These are phyloP conservation scores for Chionis minor DNA, from an alignment of 2,113 vertebrate genomes.

Conservation along the genomic window DNA sequence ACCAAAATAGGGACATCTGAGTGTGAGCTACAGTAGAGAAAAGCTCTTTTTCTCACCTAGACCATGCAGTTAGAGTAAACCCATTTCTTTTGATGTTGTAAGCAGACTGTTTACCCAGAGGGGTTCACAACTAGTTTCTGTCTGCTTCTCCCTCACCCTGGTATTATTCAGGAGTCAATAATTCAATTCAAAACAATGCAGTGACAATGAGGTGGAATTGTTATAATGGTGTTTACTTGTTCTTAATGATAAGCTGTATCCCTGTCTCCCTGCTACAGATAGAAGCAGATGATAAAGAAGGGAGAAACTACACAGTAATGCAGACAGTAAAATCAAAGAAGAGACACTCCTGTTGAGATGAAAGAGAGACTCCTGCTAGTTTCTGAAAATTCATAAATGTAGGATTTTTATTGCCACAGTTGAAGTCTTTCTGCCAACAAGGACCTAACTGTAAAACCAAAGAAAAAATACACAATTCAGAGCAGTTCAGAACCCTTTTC, in stretches of 20 bases:
- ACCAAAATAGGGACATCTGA: background rate
- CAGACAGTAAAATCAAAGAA: constrained; percentile 41
- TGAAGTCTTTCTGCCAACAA: background rate
- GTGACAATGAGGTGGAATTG: background rate
- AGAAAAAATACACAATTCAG: background rate
- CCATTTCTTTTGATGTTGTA: background rate
- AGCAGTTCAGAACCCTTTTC: background rate
- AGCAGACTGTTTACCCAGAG: background rate
- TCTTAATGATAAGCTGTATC: constrained; percentile 4
- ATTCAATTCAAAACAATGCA: constrained; percentile 18
- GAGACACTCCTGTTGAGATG: constrained; percentile 7
- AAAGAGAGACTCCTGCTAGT: constrained; percentile 10
- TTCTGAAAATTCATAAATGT: constrained; percentile 3
- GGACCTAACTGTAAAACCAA: background rate
- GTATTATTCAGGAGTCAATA: constrained; percentile 23
- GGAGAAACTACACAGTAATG: background rate
- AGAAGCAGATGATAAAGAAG: background rate
- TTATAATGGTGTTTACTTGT: constrained; percentile 17
- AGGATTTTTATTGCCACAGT: background rate
- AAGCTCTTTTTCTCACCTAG: background rate
- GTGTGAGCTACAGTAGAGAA: background rate
- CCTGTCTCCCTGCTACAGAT: background rate
- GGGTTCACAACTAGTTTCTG: background rate
- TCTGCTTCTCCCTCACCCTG: background rate
- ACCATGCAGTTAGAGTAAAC: background rate